A percentile compares a stretch with the other conserved stretches of the same genome.
Conservation (phyloP, 2,113 vertebrate species). For the Platichthys stellatus region DNA sequence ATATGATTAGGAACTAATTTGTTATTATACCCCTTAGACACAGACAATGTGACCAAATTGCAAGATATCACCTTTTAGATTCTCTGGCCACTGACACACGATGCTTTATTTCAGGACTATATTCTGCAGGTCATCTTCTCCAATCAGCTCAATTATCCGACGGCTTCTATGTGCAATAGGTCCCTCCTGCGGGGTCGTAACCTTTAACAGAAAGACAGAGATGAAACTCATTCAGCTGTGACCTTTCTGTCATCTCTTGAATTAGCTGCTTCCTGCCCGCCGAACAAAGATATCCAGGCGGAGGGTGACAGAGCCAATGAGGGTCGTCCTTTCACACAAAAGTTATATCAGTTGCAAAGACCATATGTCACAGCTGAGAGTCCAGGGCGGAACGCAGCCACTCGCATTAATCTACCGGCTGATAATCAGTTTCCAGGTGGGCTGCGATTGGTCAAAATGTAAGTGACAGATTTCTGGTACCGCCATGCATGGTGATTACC, state of each 20-base stretch:
- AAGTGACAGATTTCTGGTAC: constrained; percentile 45
- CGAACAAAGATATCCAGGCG: constrained; percentile 49
- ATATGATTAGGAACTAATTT: neutral
- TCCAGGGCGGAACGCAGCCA: constrained; percentile 1
- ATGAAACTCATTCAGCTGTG: constrained; percentile 44
- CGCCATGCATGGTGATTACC: constrained; percentile 1
- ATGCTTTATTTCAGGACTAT: neutral
- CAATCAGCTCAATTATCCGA: constrained; percentile 21
- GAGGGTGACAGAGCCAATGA: constrained; percentile 25
- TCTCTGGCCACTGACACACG: neutral
- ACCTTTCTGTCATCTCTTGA: constrained; percentile 56
- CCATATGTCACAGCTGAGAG: constrained; percentile 41
- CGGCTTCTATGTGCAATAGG: constrained; percentile 22
- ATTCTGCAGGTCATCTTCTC: constrained; percentile 24
- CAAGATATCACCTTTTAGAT: neutral
- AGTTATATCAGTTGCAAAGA: constrained; percentile 18
- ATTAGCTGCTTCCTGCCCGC: constrained; percentile 45
- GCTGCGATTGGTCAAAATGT: constrained; percentile 48
- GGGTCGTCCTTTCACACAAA: constrained; percentile 33
- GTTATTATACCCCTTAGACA: neutral
- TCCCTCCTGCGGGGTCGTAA: constrained; percentile 28
- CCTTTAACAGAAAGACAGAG: constrained; percentile 36
- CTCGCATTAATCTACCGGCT: constrained; percentile 40
- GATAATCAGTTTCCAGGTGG: constrained; percentile 33
- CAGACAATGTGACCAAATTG: neutral